Evolutionary conservation across 2,113 vertebrate genomes (phyloP).

Genomic region (Poicephalus gulielmi): DNA sequence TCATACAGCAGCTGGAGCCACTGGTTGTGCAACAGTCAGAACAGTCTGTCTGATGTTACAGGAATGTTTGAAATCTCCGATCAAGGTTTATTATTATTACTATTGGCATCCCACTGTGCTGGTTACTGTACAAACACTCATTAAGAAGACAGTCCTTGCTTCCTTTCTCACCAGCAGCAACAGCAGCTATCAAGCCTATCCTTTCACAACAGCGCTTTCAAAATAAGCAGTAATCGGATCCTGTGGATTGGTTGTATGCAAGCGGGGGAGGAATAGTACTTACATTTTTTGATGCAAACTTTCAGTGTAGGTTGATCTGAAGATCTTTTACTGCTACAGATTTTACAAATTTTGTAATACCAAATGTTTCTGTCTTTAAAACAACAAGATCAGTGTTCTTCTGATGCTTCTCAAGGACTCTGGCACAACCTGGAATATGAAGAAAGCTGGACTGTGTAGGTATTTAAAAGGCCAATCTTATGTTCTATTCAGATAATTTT

Average conservation of each 20-base stretch:
- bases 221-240: not conserved
- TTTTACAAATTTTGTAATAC: not conserved
- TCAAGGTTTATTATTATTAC: slow-evolving; percentile 26
- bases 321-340: not conserved
- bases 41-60: not conserved
- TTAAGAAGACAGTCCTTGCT: not conserved
- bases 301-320: not conserved
- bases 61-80: slow-evolving; percentile 3
- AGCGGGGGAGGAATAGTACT: not conserved
- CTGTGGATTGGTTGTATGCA: not conserved
- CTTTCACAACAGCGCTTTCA: not conserved
- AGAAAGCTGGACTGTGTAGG: not conserved
- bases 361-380: not conserved
- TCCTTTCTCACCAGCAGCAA: not conserved
- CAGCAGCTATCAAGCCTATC: not conserved
- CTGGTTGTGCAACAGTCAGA: not conserved
- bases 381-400: not conserved
- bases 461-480: not conserved
- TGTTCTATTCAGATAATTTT: not conserved
- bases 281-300: not conserved
- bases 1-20: not conserved
- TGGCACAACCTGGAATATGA: not conserved
- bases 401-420: not conserved
- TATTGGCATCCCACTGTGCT: not conserved
- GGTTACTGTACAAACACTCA: slow-evolving; percentile 9